Percentiles rank a stretch among this genome's conserved stretches.
Conservation (phyloP, 2,113 vertebrate genomes). For the Aphyosemion australe region DNA sequence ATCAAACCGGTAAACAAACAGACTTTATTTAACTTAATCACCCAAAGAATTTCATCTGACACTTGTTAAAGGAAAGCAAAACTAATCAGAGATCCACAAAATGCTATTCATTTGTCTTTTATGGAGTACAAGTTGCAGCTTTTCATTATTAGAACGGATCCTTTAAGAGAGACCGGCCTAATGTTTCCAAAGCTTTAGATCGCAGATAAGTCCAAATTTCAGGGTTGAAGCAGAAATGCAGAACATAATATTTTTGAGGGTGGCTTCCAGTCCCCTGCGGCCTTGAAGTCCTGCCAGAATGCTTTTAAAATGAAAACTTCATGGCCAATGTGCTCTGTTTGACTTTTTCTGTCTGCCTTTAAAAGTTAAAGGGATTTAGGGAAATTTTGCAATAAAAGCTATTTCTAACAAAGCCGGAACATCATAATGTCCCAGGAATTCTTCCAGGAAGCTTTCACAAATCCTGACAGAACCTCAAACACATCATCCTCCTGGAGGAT, state of each 20-base stretch:
- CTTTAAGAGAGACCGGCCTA: neutral
- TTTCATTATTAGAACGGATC: neutral
- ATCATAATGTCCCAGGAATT: constrained; percentile 35
- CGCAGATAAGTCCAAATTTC: constrained; percentile 8
- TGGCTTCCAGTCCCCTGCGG: constrained; percentile 47
- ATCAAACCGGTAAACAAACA: neutral
- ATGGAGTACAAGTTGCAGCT: neutral
- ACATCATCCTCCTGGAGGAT: constrained; percentile 25
- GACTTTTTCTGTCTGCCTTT: constrained; percentile 19
- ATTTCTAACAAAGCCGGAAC: constrained; percentile 39
- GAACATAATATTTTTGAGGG: constrained; percentile 43
- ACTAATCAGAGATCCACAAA: neutral
- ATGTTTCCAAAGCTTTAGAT: constrained; percentile 18
- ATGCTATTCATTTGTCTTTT: neutral
- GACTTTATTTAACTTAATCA: neutral
- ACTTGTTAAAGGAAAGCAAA: neutral
- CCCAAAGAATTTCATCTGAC: neutral
- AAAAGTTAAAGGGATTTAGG: constrained; percentile 28
- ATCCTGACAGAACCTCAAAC: constrained; percentile 45
- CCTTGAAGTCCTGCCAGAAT: constrained; percentile 27
- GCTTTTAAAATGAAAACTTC: constrained; percentile 41
- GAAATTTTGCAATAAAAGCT: constrained; percentile 37
- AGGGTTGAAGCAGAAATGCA: constrained; percentile 5
- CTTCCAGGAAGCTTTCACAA: constrained; percentile 25
- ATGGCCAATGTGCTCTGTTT: constrained; percentile 23